These are phyloP conservation scores for Apis cerana DNA, from an alignment of 1,140 invertebrate genomes.

Conservation along the genomic window DNA sequence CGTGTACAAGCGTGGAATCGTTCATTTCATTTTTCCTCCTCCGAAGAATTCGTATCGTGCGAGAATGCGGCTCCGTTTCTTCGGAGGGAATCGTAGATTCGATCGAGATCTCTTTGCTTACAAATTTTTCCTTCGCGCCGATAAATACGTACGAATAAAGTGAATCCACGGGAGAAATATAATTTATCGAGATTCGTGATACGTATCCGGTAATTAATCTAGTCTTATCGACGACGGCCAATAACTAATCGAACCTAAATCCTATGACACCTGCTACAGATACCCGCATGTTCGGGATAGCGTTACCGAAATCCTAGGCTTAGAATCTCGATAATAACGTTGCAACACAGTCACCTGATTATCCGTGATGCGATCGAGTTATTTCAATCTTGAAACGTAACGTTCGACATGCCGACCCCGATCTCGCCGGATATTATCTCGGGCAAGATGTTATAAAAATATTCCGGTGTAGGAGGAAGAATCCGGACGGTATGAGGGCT, in stretches of 20 bases:
- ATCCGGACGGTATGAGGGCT: neutral
- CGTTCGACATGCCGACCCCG: too few species aligned
- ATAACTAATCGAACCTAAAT: slow-evolving; percentile 34
- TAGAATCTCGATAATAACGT: slow-evolving; percentile 12
- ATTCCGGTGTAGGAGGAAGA: too few species aligned
- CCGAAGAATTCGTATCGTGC: too few species aligned
- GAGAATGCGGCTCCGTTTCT: neutral
- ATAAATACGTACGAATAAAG: too few species aligned
- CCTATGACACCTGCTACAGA: slow-evolving; percentile 2
- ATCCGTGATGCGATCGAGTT: neutral
- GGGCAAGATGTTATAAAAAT: slow-evolving; percentile 5
- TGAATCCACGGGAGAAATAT: neutral
- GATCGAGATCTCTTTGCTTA: too few species aligned
- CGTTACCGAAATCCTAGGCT: slow-evolving; percentile 5
- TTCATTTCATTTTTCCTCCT: neutral
- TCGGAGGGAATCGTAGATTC: neutral
- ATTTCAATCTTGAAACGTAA: neutral
- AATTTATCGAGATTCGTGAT: neutral
- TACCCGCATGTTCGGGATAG: slow-evolving; percentile 25
- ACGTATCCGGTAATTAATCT: neutral
- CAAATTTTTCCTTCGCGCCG: too few species aligned
- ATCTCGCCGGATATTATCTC: neutral
- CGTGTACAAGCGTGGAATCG: neutral
- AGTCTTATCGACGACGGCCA: neutral
- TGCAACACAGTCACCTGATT: neutral